Base-by-base conservation (phyloP, 2,113 vertebrate species). In the Phainopepla nitens region DNA sequence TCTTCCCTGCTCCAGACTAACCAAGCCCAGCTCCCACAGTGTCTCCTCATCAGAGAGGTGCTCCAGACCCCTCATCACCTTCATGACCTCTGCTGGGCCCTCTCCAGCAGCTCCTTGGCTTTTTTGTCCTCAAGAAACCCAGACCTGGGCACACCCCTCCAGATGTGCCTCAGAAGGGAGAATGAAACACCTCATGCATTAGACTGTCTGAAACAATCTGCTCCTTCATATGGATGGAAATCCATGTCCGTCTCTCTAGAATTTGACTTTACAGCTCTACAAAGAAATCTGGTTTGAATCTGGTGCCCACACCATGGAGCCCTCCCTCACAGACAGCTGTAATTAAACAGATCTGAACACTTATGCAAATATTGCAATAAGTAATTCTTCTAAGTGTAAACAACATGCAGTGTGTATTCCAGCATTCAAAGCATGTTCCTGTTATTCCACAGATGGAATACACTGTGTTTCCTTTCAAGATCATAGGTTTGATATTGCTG, bases 321-420 rank as follows among this genome's bases (percentile, higher is more conserved):
- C 29, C 42, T 54, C 69, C 82, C 84, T 70, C 1, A 0, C 82
- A 93, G 91, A 85, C 93, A 94, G 87, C 79, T 80, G 49, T 93
- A 95, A 95, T 96, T 95, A 94, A 87, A 73, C 84, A 88, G 91
- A 82, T 39, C 89, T 65, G 54, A 89, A 49, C 66, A 9, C 61
- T 83, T 82, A 77, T 80, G 93, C 89, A 91, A 95, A 96, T 91
- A 82, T 69, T 77, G 87, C 84, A 96, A 23, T 61, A 93, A 93
- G 42, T 66, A 82, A 94, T 93, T 89, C 53, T 84, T 76, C 61
- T 60, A 24, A 91, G 65, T 9, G n/a, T 84, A 93, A 94, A 85
- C 90, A 88, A 73, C 78, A 39, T 51, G 58, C 75, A 70, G n/a
- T 1, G 5, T 65, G 61, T 62, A 79, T 85, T 87, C 73, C 84